phyloP scores from a whole-genome alignment of 2,888 invertebrate genomes.

The Pachycephus smyrnensis region DNA sequence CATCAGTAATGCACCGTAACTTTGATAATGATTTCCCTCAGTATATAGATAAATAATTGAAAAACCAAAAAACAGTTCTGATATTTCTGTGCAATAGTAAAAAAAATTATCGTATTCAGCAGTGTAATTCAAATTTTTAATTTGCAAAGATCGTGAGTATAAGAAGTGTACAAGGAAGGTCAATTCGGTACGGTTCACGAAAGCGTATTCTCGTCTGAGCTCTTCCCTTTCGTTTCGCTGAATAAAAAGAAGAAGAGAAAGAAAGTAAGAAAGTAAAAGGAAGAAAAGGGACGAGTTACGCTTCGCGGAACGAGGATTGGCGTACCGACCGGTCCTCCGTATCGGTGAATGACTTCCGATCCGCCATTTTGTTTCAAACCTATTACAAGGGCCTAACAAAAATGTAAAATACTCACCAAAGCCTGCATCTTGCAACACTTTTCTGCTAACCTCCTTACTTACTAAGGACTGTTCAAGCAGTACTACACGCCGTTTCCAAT shows the following conservation, averaged over 20 bases:
- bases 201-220: not conserved
- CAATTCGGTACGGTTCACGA: not conserved
- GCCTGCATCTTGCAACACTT: slow-evolving; percentile 20
- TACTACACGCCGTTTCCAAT: slow-evolving; percentile 45
- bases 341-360: not conserved
- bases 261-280: not conserved
- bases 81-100: not conserved
- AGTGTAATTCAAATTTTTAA: not conserved
- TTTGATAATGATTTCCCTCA: not conserved
- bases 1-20: not conserved
- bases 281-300: not conserved
- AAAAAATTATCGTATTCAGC: not conserved
- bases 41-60: not conserved
- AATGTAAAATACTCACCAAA: slow-evolving; percentile 14
- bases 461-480: slow-evolving; percentile 51
- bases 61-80: not conserved
- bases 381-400: not conserved
- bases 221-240: not conserved
- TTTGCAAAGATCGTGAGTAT: not conserved
- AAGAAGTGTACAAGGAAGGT: not conserved
- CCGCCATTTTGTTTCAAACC: not conserved
- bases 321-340: not conserved
- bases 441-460: slow-evolving; percentile 46
- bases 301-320: not conserved
- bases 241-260: slow-evolving; percentile 2